These are phyloP conservation scores for Steinernema carpocapsae DNA, from an alignment of 2,888 invertebrate genomes.

Conservation along the genomic window DNA sequence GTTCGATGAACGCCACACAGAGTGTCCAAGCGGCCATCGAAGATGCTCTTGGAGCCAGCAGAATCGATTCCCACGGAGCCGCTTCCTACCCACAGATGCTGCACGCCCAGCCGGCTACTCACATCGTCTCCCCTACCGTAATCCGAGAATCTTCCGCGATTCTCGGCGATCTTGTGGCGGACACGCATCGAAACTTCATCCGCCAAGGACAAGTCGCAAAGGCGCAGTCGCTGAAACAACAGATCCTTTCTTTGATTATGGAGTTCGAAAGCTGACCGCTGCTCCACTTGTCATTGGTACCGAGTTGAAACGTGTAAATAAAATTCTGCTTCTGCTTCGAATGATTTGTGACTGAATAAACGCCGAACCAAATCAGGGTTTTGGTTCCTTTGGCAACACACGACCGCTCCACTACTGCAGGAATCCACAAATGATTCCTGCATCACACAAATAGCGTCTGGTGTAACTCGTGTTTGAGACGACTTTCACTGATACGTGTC, in stretches of 20 bases:
- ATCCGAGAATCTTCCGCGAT: conserved; percentile 12
- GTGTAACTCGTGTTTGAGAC: too few relatives aligned
- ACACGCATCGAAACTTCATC: conserved; percentile 7
- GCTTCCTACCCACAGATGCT: conserved; percentile 6
- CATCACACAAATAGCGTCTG: too few relatives aligned
- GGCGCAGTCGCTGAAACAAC: conserved; percentile 18
- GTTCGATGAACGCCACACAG: conserved; percentile 7
- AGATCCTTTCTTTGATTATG: not conserved
- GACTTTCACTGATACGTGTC: too few relatives aligned
- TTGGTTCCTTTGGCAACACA: too few relatives aligned
- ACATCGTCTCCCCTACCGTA: conserved; percentile 6
- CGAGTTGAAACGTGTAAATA: not conserved
- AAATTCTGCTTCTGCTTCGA: not conserved
- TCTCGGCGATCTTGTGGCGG: conserved; percentile 13
- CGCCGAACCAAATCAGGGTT: too few relatives aligned
- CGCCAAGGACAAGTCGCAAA: conserved; percentile 6
- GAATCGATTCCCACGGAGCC: not conserved
- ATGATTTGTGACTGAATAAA: too few relatives aligned
- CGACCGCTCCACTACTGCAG: too few relatives aligned
- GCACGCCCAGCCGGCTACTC: not conserved
- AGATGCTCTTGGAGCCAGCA: not conserved
- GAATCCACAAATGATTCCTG: not conserved
- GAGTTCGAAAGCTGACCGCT: conserved; percentile 4
- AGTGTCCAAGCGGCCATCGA: conserved; percentile 29
- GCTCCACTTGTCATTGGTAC: not conserved